Evolutionary conservation across 2,797 vertebrate genomes (phyloP), one percentile per base, ranked within the genome.

Genomic region (Psittacula echo): DNA sequence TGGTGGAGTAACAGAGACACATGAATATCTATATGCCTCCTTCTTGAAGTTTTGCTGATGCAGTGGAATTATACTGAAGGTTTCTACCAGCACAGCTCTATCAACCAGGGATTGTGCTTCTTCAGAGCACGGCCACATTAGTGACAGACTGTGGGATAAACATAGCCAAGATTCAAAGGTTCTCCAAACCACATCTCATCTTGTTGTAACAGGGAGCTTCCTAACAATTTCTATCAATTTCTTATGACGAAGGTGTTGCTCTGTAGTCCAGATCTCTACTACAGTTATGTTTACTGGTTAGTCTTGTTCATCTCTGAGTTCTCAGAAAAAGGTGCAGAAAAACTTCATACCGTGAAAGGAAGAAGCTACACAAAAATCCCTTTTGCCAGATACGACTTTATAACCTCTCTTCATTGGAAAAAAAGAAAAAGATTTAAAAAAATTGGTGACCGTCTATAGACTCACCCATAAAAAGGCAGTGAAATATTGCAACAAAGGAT

Each of bases 111-210:
- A 61, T 10, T 61, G 34, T 6, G 14, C 19, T 71, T 83, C 68
- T 80, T 90, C 32, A 44, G 13, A 71, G 24, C 3, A 10, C 1
- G 1, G 50, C 32, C 10, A 7, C 3, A 0, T 16, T 50, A 54
- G 17, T 64, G 51, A 48, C 10, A 71, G 26, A 10, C 27, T 53
- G 22, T 53, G n/a, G 13, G 39, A 61, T 50, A 80, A 64, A 66
- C 24, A 18, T 2, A 68, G 24, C 20, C 48, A 34, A 58, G 37
- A 37, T 58, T 51, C 48, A 89, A 72, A 80, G 8, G 48, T 58
- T 48, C 32, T 60, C n/a, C 56, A 72, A 77, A 91, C 65, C 29
- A 9, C 9, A 44, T 10, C n/a, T 73, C 14, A 41, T 58, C 62
- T 74, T 74, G 18, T 15, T 85, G 29, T 24, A 62, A 53, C 24